Percentiles rank a stretch among this genome's conserved stretches.
Evolutionary conservation across 2,113 vertebrate species (phyloP).

Genomic region (Acanthochromis polyacanthus): DNA sequence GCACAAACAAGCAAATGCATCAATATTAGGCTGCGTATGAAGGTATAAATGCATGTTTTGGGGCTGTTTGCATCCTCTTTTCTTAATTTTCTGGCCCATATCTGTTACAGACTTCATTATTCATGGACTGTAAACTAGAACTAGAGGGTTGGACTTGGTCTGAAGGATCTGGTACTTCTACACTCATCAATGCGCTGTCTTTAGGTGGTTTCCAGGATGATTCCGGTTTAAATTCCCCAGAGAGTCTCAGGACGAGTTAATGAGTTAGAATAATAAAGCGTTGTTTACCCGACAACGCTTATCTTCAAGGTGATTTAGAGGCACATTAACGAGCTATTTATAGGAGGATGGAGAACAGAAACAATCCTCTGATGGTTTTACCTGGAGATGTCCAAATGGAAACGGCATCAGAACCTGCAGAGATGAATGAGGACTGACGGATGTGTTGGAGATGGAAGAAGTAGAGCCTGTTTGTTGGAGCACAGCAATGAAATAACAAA

Average conservation of each 20-base stretch:
- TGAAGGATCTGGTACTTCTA: background rate
- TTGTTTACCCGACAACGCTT: background rate
- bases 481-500: too few species aligned
- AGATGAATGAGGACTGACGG: background rate
- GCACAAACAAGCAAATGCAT: conserved; percentile 14
- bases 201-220: background rate
- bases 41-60: background rate
- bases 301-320: conserved; percentile 15
- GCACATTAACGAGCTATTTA: background rate
- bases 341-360: background rate
- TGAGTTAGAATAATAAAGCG: conserved; percentile 12
- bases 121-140: conserved; percentile 33
- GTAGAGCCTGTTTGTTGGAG: too few species aligned
- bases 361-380: background rate
- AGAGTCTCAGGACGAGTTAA: conserved; percentile 6
- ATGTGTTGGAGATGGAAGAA: too few species aligned
- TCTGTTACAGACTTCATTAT: conserved; percentile 34
- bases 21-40: conserved; percentile 5
- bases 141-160: conserved; percentile 2
- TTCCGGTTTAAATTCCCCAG: background rate
- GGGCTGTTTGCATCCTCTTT: background rate
- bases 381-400: background rate
- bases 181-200: background rate
- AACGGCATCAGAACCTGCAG: background rate
- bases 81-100: conserved; percentile 9